A percentile compares a stretch with the other conserved stretches of the same genome.
phyloP scores from a whole-genome alignment of 1,140 invertebrate genomes.

The Bombus turneri region DNA sequence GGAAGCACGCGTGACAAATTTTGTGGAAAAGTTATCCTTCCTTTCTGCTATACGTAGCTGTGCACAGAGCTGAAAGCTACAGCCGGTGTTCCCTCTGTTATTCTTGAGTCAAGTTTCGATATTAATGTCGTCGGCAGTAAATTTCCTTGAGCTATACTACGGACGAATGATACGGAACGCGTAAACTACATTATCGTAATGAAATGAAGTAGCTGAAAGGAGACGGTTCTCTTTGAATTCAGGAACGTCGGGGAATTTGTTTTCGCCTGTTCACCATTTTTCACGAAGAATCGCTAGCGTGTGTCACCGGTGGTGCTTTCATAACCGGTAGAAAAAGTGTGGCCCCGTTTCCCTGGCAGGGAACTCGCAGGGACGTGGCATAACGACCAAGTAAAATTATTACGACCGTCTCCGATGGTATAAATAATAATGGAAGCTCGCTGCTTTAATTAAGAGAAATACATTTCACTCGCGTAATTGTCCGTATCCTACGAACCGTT shows the following conservation, averaged over 20 bases:
- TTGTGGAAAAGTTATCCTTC: neutral
- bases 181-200: slow-evolving; percentile 11
- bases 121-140: neutral
- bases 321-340: neutral
- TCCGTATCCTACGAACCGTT: slow-evolving; percentile 29
- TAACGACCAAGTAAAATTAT: slow-evolving; percentile 32
- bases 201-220: neutral
- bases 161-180: neutral
- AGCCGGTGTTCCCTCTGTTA: neutral
- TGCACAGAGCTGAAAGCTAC: neutral
- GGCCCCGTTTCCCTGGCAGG: neutral
- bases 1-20: slow-evolving; percentile 8
- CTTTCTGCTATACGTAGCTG: neutral
- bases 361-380: neutral
- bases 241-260: neutral
- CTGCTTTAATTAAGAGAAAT: slow-evolving; percentile 49
- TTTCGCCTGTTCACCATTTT: neutral
- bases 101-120: neutral
- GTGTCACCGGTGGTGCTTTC: neutral
- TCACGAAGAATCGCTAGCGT: neutral
- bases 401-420: slow-evolving; percentile 3
- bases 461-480: slow-evolving; percentile 16
- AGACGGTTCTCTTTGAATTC: neutral
- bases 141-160: neutral
- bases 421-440: slow-evolving; percentile 37